A percentile compares a stretch with the other conserved stretches of the same genome.
Conservation (phyloP, 2,888 invertebrate species). For the Lacanobia wlatinum region DNA sequence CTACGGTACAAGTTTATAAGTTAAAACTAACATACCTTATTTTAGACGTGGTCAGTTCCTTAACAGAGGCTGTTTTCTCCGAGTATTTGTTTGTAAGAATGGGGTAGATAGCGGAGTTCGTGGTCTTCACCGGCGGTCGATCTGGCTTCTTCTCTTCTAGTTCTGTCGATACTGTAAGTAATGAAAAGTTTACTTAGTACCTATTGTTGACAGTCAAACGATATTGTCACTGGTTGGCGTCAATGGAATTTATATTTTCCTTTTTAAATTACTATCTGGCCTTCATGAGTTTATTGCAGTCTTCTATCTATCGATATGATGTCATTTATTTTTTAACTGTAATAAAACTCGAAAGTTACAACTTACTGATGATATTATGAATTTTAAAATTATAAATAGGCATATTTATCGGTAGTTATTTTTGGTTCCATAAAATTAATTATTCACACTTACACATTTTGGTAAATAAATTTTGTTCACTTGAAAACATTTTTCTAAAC, state of each 20-base stretch:
- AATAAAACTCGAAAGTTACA: neutral
- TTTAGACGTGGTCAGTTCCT: constrained; percentile 87
- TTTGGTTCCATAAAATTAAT: neutral
- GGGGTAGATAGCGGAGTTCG: constrained; percentile 79
- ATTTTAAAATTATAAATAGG: neutral
- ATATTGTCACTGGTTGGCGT: neutral
- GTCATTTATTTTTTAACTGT: neutral
- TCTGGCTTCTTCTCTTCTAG: constrained; percentile 87
- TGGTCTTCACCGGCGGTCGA: constrained; percentile 82
- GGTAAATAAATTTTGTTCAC: constrained; percentile 53
- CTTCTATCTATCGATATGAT: constrained; percentile 12
- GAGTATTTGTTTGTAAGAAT: constrained; percentile 85
- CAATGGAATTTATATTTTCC: constrained; percentile 15
- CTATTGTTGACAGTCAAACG: neutral
- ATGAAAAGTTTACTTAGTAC: constrained; percentile 21
- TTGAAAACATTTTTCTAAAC: constrained; percentile 52
- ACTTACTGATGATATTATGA: no score
- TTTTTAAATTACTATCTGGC: constrained; percentile 21
- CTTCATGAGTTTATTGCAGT: constrained; percentile 26
- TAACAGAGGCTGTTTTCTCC: constrained; percentile 86
- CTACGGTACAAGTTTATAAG: neutral
- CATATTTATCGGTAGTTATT: no score
- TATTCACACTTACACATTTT: constrained; percentile 48
- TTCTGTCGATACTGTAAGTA: constrained; percentile 79
- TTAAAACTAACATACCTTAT: constrained; percentile 78